Percentiles rank a stretch among this genome's conserved stretches.
Evolutionary conservation across 1,140 invertebrate genomes (phyloP).

Genomic region (Palaemon carinicauda): DNA sequence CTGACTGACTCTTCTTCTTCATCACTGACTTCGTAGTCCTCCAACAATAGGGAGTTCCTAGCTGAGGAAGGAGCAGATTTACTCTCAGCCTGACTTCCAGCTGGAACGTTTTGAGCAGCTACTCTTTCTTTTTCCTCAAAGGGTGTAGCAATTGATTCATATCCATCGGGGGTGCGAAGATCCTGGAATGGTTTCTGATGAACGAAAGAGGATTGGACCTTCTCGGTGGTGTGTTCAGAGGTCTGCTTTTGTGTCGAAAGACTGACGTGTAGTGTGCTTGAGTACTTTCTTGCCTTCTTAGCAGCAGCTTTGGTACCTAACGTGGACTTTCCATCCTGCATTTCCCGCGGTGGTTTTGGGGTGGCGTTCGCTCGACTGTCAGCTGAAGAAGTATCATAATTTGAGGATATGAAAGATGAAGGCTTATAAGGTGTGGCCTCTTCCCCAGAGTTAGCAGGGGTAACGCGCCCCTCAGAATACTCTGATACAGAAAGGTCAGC

Average conservation of each 20-base stretch:
- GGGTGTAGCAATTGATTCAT: too few species aligned
- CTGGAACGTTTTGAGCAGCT: too few species aligned
- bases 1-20: constrained; percentile 57
- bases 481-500: constrained; percentile 52
- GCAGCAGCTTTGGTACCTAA: not conserved
- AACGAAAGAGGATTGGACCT: not conserved
- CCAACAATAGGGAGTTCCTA: constrained; percentile 13
- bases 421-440: constrained; percentile 13
- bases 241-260: constrained; percentile 25
- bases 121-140: not conserved
- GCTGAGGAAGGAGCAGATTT: constrained; percentile 33
- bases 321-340: not conserved
- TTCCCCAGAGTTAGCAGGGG: constrained; percentile 2
- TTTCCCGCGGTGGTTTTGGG: not conserved
- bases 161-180: not conserved
- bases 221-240: constrained; percentile 6
- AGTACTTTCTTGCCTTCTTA: constrained; percentile 36
- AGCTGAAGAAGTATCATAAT: not conserved
- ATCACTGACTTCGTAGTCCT: constrained; percentile 31
- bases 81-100: not conserved
- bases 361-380: not conserved
- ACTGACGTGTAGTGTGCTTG: constrained; percentile 34
- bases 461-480: constrained; percentile 44
- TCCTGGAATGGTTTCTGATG: not conserved
- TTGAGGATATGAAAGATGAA: not conserved